Evolutionary conservation across 2,888 invertebrate species (phyloP), one percentile per base, ranked within the genome.

Genomic region (Catotricha subobsoleta): DNA sequence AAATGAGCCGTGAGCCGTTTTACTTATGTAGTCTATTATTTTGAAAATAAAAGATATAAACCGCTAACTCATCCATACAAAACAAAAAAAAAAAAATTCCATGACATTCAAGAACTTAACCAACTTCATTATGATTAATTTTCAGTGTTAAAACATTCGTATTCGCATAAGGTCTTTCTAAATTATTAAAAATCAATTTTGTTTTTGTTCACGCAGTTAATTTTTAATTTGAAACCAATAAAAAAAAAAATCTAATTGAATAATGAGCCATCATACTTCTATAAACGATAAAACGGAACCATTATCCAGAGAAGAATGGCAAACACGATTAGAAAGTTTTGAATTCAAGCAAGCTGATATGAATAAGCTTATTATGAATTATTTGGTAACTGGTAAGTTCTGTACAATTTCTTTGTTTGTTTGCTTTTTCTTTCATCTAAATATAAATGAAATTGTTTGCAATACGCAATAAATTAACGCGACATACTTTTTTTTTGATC

Each of bases 361-460:
- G 86, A 95, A 97, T 64, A 84, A 87, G 62, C 70, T 97, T 48
- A 91, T 97, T 49, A 95, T 97, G 94, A 94, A 97, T 66, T 97
- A 97, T 65, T 72, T 97, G 54, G 91, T 95, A 33, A 94, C 91
- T 66, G 92, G 91, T 90, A 64, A 60, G 25, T 41, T 25, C 3
- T n/a, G 5, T 19, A 3, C 10, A 13, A 25, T 15, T 12, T 21
- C 21, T 19, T 9, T 19, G 29, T 16, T 15, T 35, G 4, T 7
- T 13, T 35, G 10, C 23, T 35, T 21, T 21, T 13, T 3, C 16
- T 31, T 31, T 31, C 15, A 31, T 31, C 18, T 34, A 7, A 19
- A 15, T 33, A 15, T 33, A n/a, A 19, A 7, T 19, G 9, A 33
- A 31, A 15, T 31, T 31, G 13, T 5, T 31, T n/a, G n/a, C 3